Evolutionary conservation across 2,888 invertebrate species (phyloP).

Genomic region (Drosophila aldrichi): DNA sequence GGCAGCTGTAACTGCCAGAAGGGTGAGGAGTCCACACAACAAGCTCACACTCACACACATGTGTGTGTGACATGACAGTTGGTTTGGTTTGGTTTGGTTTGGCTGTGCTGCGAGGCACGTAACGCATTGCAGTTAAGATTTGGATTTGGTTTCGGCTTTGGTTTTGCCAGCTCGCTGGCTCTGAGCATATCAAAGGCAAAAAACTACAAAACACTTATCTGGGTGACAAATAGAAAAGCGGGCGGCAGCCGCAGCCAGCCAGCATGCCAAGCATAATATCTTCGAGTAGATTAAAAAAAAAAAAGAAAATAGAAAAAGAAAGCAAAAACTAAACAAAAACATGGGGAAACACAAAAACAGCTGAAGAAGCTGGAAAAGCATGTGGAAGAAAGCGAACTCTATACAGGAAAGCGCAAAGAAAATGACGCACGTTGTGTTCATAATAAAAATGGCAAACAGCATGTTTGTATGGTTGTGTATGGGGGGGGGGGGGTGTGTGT

Average conservation of each 20-base stretch:
- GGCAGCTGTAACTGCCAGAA: constrained; percentile 31
- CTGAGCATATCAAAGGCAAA: constrained; percentile 74
- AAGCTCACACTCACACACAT: background rate
- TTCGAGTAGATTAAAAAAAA: constrained; percentile 75
- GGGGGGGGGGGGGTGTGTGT: background rate
- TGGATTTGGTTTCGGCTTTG: constrained; percentile 63
- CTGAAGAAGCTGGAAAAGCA: constrained; percentile 18
- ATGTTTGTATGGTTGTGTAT: constrained; percentile 18
- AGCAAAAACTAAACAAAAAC: constrained; percentile 2
- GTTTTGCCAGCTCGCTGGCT: constrained; percentile 65
- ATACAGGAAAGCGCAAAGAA: constrained; percentile 46
- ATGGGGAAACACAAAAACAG: constrained; percentile 25
- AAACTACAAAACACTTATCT: constrained; percentile 80
- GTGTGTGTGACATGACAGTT: constrained; percentile 68
- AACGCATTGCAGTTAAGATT: constrained; percentile 74
- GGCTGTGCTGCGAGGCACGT: constrained; percentile 64
- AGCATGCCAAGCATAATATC: constrained; percentile 77
- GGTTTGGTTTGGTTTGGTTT: constrained; percentile 34
- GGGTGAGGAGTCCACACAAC: background rate
- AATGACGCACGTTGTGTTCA: constrained; percentile 73
- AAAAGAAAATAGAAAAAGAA: background rate
- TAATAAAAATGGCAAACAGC: constrained; percentile 64
- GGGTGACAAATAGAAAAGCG: constrained; percentile 79
- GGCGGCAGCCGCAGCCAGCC: constrained; percentile 37
- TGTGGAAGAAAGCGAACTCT: constrained; percentile 48